Evolutionary conservation across 2,113 vertebrate genomes (phyloP).

Genomic region (Salvator merianae): DNA sequence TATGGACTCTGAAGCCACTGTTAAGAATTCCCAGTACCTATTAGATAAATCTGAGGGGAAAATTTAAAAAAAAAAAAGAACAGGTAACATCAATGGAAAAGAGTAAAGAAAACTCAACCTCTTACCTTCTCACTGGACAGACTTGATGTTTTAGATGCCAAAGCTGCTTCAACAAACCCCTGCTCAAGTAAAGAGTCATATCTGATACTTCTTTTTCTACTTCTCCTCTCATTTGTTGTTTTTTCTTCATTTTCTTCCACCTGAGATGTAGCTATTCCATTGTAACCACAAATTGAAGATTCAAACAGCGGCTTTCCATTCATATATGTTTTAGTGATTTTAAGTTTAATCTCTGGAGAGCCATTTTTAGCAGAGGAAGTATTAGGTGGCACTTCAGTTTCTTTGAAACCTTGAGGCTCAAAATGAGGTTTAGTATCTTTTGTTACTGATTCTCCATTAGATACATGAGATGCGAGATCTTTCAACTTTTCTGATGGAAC

Average conservation of each 20-base stretch:
- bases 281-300: conserved; percentile 83
- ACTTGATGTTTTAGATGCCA: conserved; percentile 66
- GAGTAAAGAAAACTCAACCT: background rate
- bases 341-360: conserved; percentile 88
- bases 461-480: conserved; percentile 90
- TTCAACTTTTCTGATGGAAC: conserved; percentile 86
- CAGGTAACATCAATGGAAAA: no score
- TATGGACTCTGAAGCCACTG: background rate
- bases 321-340: conserved; percentile 90
- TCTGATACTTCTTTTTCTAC: conserved; percentile 78
- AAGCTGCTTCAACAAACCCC: conserved; percentile 65
- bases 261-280: conserved; percentile 71
- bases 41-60: background rate
- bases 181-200: conserved; percentile 76
- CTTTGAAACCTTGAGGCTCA: conserved; percentile 82
- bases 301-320: conserved; percentile 86
- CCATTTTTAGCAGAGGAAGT: conserved; percentile 81
- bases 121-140: conserved; percentile 75
- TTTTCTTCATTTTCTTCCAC: conserved; percentile 72
- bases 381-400: conserved; percentile 79
- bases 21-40: background rate
- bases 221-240: conserved; percentile 74
- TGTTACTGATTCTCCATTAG: conserved; percentile 89
- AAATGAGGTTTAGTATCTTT: conserved; percentile 79
- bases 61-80: background rate